These are phyloP conservation scores for Stichodactyla mertensii DNA, from an alignment of 64 coral and sea anemone species.

Conservation along the genomic window DNA sequence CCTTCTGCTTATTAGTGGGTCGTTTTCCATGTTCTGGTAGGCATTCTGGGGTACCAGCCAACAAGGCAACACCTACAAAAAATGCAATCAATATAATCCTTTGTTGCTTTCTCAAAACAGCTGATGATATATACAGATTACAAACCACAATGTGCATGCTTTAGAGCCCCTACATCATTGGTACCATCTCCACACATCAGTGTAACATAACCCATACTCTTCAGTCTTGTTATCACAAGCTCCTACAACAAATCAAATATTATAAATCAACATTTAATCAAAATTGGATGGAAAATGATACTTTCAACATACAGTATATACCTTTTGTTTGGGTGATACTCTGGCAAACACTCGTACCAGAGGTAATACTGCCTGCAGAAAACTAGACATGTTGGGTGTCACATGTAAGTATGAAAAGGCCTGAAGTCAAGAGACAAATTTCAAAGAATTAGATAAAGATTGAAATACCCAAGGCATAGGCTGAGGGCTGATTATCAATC, in stretches of 20 bases:
- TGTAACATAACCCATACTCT: constrained; percentile 86
- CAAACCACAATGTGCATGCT: constrained; percentile 96
- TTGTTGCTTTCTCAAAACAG: not conserved
- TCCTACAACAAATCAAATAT: constrained; percentile 42
- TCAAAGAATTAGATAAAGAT: too few relatives aligned
- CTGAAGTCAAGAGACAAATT: constrained; percentile 22
- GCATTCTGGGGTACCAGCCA: constrained; percentile 71
- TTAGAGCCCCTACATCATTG: constrained; percentile 96
- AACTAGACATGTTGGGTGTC: constrained; percentile 29
- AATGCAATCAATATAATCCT: not conserved
- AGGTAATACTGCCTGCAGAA: constrained; percentile 62
- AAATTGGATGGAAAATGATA: not conserved
- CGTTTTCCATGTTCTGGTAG: constrained; percentile 43
- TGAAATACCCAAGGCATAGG: too few relatives aligned
- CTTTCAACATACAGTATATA: not conserved
- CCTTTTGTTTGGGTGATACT: constrained; percentile 98
- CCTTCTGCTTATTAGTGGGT: not conserved
- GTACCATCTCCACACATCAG: constrained; percentile 98
- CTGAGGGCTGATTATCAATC: not conserved
- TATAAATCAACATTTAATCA: not conserved
- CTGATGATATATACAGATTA: not conserved
- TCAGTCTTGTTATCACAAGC: constrained; percentile 83
- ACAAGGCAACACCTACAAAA: constrained; percentile 45
- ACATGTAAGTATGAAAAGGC: constrained; percentile 78
- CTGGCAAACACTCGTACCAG: constrained; percentile 85